These are phyloP conservation scores for Drosophila barbarae DNA, from an alignment of 2,888 invertebrate genomes.

Conservation along the genomic window DNA sequence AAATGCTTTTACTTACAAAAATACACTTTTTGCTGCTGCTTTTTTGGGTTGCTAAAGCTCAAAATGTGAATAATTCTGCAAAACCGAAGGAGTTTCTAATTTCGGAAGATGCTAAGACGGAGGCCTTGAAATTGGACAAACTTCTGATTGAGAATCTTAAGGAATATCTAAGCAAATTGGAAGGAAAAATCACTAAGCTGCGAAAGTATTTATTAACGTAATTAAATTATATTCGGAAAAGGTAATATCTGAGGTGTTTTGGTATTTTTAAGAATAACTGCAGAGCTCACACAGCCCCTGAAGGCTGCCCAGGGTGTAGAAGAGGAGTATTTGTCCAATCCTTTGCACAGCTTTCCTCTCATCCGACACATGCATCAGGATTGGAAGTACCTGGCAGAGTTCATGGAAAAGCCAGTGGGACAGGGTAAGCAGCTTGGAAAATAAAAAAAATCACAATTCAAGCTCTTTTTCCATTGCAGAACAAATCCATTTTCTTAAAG, in stretches of 20 bases:
- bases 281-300: constrained; percentile 24
- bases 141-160: neutral
- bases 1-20: neutral
- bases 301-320: constrained; percentile 25
- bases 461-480: constrained; percentile 11
- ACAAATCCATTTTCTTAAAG: constrained; percentile 29
- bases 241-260: neutral
- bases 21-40: neutral
- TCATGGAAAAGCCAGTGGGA: constrained; percentile 32
- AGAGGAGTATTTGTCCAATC: constrained; percentile 50
- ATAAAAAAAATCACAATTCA: neutral
- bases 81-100: neutral
- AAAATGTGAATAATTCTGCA: neutral
- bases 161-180: neutral
- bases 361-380: constrained; percentile 47
- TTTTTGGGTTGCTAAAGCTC: neutral
- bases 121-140: neutral
- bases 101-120: neutral
- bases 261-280: constrained; percentile 27
- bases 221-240: neutral
- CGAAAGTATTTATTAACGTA: neutral
- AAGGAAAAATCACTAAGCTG: neutral
- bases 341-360: constrained; percentile 44
- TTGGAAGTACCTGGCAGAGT: constrained; percentile 31
- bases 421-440: constrained; percentile 5